phyloP scores from a whole-genome alignment of 2,797 vertebrate species.

The Pseudomugil tenellus region DNA sequence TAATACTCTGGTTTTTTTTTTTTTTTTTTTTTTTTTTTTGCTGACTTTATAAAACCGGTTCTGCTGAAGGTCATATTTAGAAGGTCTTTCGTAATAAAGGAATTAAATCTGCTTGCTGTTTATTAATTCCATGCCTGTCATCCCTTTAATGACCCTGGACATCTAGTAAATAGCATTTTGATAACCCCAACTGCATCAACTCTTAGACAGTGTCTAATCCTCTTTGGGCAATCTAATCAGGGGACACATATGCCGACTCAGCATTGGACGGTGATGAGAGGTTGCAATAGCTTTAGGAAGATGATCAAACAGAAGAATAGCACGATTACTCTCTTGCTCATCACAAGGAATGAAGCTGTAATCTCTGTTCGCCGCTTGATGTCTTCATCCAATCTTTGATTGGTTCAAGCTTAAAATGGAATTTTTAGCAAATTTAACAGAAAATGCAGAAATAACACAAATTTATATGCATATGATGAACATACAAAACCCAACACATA shows the following conservation, averaged over 20 bases:
- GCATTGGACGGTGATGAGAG: constrained; percentile 56
- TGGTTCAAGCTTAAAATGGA: constrained; percentile 25
- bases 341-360: constrained; percentile 47
- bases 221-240: constrained; percentile 75
- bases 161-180: constrained; percentile 50
- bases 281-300: constrained; percentile 64
- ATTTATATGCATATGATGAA: not conserved
- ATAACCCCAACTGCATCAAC: constrained; percentile 49
- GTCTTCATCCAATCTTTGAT: constrained; percentile 15
- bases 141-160: constrained; percentile 36
- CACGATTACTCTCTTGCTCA: constrained; percentile 51
- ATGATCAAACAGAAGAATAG: constrained; percentile 66
- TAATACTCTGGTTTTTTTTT: too few relatives aligned
- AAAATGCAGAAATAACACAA: not conserved
- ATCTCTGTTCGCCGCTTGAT: constrained; percentile 63
- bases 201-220: constrained; percentile 68
- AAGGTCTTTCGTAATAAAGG: constrained; percentile 44
- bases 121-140: constrained; percentile 22
- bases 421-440: not conserved
- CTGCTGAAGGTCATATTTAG: not conserved
- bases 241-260: constrained; percentile 64
- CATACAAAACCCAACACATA: not conserved
- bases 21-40: not conserved
- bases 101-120: constrained; percentile 42
- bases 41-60: not conserved